These are phyloP conservation scores for Netelia inedita DNA, from an alignment of 2,888 invertebrate species.

Conservation along the genomic window DNA sequence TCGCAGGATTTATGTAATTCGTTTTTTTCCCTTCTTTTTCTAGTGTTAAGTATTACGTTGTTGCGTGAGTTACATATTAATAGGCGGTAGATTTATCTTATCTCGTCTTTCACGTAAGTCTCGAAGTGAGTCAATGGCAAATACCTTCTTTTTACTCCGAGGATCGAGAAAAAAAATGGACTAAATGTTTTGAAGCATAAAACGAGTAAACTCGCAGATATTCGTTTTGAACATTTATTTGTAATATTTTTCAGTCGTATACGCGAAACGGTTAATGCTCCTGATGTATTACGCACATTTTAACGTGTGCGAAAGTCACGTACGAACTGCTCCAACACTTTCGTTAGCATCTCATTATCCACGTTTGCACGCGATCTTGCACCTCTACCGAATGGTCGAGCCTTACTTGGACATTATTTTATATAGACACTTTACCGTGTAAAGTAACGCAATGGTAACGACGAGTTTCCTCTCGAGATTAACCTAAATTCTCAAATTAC, in stretches of 20 bases:
- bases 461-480: not conserved
- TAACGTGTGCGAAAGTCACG: conserved; percentile 17
- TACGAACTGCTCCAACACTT: conserved; percentile 35
- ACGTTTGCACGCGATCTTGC: conserved; percentile 17
- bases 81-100: conserved; percentile 3
- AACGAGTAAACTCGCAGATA: conserved; percentile 10
- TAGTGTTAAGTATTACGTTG: not conserved
- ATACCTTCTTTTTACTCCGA: conserved; percentile 2
- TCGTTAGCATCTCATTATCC: conserved; percentile 43
- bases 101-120: conserved; percentile 42
- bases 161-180: conserved; percentile 14
- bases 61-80: conserved; percentile 17
- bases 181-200: conserved; percentile 26
- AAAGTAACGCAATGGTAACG: not conserved
- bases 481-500: not conserved
- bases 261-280: not conserved
- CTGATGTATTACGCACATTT: conserved; percentile 24
- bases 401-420: conserved; percentile 10
- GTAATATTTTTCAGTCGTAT: not conserved
- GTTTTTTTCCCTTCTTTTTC: not conserved
- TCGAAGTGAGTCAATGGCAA: conserved; percentile 58
- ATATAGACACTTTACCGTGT: conserved; percentile 7
- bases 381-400: not conserved
- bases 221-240: not conserved
- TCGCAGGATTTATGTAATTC: too few relatives aligned